Evolutionary conservation across 2,888 invertebrate species (phyloP).

Genomic region (Oscheius onirici): DNA sequence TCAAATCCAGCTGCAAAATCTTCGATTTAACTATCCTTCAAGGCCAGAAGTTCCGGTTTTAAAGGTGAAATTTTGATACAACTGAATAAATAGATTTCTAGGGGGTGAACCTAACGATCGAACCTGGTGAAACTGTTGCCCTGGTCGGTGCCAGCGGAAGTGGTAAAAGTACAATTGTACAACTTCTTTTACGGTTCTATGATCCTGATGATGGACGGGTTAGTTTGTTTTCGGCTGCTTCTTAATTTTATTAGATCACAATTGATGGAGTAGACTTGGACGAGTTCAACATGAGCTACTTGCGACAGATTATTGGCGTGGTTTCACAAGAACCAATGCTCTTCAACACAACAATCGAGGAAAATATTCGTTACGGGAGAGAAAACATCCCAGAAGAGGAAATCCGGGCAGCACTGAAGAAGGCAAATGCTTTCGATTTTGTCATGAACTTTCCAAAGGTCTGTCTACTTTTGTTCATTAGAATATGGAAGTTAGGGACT

Average conservation of each 20-base stretch:
- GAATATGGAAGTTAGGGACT: conserved; percentile 13
- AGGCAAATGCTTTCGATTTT: conserved; percentile 74
- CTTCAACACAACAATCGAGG: conserved; percentile 75
- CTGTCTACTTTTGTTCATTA: background rate
- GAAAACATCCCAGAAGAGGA: conserved; percentile 51
- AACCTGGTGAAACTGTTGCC: conserved; percentile 57
- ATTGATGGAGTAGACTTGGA: conserved; percentile 73
- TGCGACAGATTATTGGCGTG: conserved; percentile 72
- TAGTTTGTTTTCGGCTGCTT: background rate
- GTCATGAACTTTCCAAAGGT: conserved; percentile 72
- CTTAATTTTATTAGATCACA: conserved; percentile 21
- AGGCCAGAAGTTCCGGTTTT: conserved; percentile 71
- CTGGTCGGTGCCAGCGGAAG: conserved; percentile 60
- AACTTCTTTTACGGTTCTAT: conserved; percentile 55
- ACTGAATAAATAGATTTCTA: background rate
- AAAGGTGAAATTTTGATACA: conserved; percentile 52
- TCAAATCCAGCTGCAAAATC: conserved; percentile 73
- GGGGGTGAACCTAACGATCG: conserved; percentile 48
- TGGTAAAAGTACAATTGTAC: conserved; percentile 60
- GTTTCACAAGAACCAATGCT: conserved; percentile 77
- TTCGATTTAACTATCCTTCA: conserved; percentile 74
- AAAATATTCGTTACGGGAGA: conserved; percentile 73
- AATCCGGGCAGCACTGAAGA: conserved; percentile 62
- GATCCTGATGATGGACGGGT: conserved; percentile 43
- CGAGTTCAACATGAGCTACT: conserved; percentile 73